Base-by-base conservation (phyloP, 2,797 vertebrate species). In the Lates japonicus region DNA sequence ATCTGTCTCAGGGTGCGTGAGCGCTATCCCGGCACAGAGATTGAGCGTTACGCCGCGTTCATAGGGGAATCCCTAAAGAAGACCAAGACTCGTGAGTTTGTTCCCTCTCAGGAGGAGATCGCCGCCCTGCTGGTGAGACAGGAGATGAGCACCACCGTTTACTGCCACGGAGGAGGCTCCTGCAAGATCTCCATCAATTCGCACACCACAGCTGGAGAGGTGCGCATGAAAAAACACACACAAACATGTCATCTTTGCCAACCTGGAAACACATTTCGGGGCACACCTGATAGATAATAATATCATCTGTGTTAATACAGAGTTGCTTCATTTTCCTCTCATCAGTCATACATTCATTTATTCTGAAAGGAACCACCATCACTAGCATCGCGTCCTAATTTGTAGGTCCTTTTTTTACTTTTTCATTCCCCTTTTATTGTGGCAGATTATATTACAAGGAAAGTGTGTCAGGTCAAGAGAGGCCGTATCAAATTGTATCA, bases 131-230 rank as follows among this genome's bases (percentile, higher is more conserved):
- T 98, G 78, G 95, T 95, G 57, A 96, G 97, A 69, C 96, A 97
- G 84, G 96, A 98, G 90, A 98, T 98, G 97, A 96, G 95, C 86
- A 98, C 97, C 0, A 97, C 97, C 0, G 97, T 98, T 48, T 97
- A 98, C 92, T 98, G 97, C 78, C 97, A 98, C 1, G 97, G 97
- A 1, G 97, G 97, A 74, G 97, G 97, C 52, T 97, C 97, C 89
- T 98, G 97, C 92, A 97, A 98, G 94, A 98, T 98, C 94, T 97
- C 97, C 90, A 98, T 98, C 91, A 97, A 97, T 87, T 98, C 97
- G 6, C 97, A 98, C 93, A 98, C 97, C 62, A 98, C 97, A 0
- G 97, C 97, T 51, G 97, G 97, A 90, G 97, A 98, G 97, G 97
- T 98, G 85, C 76, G 42, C 31, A 39, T 33, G 19, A 17, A 20